These are phyloP conservation scores for Zophobas morio DNA, from an alignment of 1,140 invertebrate species.

Conservation along the genomic window DNA sequence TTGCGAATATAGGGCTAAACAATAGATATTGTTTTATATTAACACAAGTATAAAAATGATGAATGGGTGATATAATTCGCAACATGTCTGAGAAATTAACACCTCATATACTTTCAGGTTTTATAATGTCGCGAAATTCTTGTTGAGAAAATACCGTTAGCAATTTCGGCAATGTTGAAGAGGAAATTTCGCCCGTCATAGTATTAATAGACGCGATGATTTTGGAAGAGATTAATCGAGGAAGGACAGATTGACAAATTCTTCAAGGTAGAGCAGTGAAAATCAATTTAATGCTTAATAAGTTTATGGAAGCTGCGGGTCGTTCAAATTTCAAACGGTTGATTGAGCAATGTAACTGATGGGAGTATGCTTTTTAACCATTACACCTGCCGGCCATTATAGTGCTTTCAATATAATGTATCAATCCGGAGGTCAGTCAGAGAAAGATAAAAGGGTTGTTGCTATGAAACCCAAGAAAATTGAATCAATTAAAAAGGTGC, in stretches of 20 bases:
- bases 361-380: not conserved
- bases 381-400: slow-evolving; percentile 10
- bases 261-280: not conserved
- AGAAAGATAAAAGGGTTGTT: slow-evolving; percentile 7
- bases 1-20: slow-evolving; percentile 35
- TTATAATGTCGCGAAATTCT: not conserved
- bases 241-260: not conserved
- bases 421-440: slow-evolving; percentile 7
- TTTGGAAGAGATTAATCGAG: not conserved
- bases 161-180: slow-evolving; percentile 4
- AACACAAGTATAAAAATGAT: slow-evolving; percentile 20
- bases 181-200: not conserved
- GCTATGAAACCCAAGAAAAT: not conserved
- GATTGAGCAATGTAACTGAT: slow-evolving; percentile 4
- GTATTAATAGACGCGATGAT: not conserved
- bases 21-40: slow-evolving; percentile 34
- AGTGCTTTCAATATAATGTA: not conserved
- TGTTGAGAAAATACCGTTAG: not conserved
- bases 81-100: not conserved
- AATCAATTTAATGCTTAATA: slow-evolving; percentile 4
- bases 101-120: not conserved
- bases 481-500: slow-evolving; percentile 1
- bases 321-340: slow-evolving; percentile 22
- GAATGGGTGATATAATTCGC: not conserved
- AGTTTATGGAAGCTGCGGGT: slow-evolving; percentile 1